Percentiles rank a stretch among this genome's conserved stretches.
These are phyloP conservation scores for Stenoptilia bipunctidactyla DNA, from an alignment of 2,888 invertebrate genomes.

Conservation along the genomic window DNA sequence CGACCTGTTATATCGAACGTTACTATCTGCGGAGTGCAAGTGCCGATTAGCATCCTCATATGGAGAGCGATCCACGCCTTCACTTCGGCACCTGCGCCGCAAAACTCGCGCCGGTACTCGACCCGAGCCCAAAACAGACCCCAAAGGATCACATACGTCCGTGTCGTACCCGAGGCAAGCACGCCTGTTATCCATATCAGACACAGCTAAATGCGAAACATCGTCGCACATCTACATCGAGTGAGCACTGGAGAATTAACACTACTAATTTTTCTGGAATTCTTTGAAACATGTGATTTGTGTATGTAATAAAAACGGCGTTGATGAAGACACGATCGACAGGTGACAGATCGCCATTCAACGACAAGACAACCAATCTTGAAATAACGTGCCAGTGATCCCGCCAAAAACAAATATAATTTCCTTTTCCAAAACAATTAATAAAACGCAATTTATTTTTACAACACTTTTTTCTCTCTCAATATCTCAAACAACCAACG, in stretches of 20 bases:
- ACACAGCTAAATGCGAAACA: constrained; percentile 45
- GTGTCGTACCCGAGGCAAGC: constrained; percentile 58
- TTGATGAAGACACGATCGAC: constrained; percentile 48
- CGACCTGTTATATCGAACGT: constrained; percentile 33
- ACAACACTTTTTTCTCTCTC: too few relatives aligned
- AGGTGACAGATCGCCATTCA: constrained; percentile 54
- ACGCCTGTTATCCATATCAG: constrained; percentile 62
- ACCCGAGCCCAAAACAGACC: constrained; percentile 47
- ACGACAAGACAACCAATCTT: constrained; percentile 24
- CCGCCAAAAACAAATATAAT: constrained; percentile 59
- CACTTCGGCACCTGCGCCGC: constrained; percentile 63
- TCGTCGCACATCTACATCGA: constrained; percentile 18
- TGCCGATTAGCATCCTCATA: constrained; percentile 54
- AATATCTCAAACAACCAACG: too few relatives aligned
- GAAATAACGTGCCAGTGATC: constrained; percentile 43
- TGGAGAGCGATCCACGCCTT: constrained; percentile 60
- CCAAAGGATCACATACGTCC: constrained; percentile 57
- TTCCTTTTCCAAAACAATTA: too few relatives aligned
- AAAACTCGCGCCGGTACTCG: constrained; percentile 51
- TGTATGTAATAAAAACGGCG: constrained; percentile 30
- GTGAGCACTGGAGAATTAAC: not conserved
- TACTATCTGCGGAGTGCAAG: constrained; percentile 34
- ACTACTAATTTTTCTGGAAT: not conserved
- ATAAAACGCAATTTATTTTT: too few relatives aligned
- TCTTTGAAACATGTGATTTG: constrained; percentile 34